Evolutionary conservation across 2,888 invertebrate genomes (phyloP), one percentile per base, ranked within the genome.

Genomic region (Cerastis rubricosa): DNA sequence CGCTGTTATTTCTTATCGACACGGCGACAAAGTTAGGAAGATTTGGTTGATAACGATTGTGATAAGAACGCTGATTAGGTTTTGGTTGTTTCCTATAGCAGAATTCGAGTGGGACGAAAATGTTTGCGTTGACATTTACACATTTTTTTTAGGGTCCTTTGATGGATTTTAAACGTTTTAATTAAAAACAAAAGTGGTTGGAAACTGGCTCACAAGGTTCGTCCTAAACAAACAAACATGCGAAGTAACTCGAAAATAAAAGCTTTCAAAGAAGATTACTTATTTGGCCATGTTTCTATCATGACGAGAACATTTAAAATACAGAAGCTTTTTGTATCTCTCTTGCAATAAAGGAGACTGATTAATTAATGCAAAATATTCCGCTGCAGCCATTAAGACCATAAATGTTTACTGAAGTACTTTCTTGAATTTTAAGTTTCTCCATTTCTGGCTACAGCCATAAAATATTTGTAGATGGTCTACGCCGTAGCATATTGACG

Each of bases 1-100:
- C 82, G 61, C 61, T 66, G 76, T 84, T 79, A 78, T 78, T 76
- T 81, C 78, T 78, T 83, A 87, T 83, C 73, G 29, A 63, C 22
- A 65, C 35, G 47, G 71, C 22, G 64, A 54, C 51, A 40, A 74
- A 77, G 69, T 71, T 82, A 40, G 49, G 61, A 68, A 49, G 68
- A 78, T 83, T 76, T 73, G 17, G 51, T 45, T 64, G 54, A 57
- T 71, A 80, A 54, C 19, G 14, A 68, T 35, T 7, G 5, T 71
- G 67, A 75, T 72, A 80, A 72, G 49, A 35, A 9, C 29, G 59
- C 5, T 57, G 43, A 45, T 45, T 64, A 9, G 14, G 14, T 63
- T 47, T 45, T 59, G 11, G 43, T 49, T 22, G n/a, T 71, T 71
- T 73, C 14, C 45, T 12, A 14, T 45, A 57, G 8, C 29, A 35